A percentile compares a stretch with the other conserved stretches of the same genome.
These are phyloP conservation scores for Selene dorsalis DNA, from an alignment of 2,797 vertebrate species.

Conservation along the genomic window DNA sequence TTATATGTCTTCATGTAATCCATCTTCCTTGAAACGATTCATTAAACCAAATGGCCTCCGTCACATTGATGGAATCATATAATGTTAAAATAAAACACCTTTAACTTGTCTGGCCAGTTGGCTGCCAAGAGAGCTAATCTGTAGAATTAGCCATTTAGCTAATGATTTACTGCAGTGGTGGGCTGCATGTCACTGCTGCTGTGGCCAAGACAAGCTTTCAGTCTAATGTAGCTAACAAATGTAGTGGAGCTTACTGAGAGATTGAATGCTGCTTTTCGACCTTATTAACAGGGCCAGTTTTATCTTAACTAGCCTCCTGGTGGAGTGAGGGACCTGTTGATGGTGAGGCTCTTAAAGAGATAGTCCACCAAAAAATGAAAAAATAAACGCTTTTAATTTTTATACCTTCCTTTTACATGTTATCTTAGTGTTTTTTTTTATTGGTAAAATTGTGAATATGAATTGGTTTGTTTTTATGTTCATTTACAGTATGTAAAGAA, in stretches of 20 bases:
- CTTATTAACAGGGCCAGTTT: slow-evolving; percentile 59
- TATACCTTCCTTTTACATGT: not conserved
- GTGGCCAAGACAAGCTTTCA: slow-evolving; percentile 66
- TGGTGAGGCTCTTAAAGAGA: slow-evolving; percentile 26
- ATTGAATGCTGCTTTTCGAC: slow-evolving; percentile 58
- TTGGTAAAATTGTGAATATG: not conserved
- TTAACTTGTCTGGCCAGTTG: slow-evolving; percentile 58
- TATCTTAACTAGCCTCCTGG: slow-evolving; percentile 38
- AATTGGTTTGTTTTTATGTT: not conserved
- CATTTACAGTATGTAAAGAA: not conserved
- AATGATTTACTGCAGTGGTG: slow-evolving; percentile 63
- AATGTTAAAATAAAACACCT: slow-evolving; percentile 75
- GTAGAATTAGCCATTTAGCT: slow-evolving; percentile 67
- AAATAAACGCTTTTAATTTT: not conserved
- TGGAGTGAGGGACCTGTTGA: slow-evolving; percentile 46
- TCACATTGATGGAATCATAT: slow-evolving; percentile 68
- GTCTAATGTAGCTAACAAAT: slow-evolving; percentile 64
- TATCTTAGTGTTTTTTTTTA: not conserved
- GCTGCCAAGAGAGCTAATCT: slow-evolving; percentile 64
- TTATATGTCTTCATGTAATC: slow-evolving; percentile 44
- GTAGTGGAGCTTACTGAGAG: slow-evolving; percentile 50
- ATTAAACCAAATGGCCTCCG: slow-evolving; percentile 60
- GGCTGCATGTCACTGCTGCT: slow-evolving; percentile 46
- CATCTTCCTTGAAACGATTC: slow-evolving; percentile 51
- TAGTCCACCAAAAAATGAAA: not conserved